These are phyloP conservation scores for Enteromius thamalakanensis DNA, from an alignment of 2,797 vertebrate species.

Conservation along the genomic window DNA sequence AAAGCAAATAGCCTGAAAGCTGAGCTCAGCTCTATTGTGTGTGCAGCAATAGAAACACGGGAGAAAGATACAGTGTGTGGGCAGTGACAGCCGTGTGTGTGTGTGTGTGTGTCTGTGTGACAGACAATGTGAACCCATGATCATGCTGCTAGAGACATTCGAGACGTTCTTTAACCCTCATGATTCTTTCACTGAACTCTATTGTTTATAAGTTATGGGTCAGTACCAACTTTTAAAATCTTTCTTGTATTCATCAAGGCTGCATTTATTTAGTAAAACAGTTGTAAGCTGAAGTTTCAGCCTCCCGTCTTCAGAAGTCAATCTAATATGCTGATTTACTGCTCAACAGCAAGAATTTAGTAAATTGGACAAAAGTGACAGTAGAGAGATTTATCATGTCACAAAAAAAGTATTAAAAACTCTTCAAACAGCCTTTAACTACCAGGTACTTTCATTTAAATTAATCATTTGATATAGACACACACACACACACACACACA, in stretches of 20 bases:
- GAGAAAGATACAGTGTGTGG: neutral
- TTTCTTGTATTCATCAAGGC: neutral
- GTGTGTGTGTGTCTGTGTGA: neutral
- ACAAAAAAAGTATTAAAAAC: neutral
- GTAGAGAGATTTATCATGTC: neutral
- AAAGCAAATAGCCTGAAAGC: conserved; percentile 14
- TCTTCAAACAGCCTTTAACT: neutral
- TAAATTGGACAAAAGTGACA: neutral
- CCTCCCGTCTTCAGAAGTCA: neutral
- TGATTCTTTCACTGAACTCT: neutral
- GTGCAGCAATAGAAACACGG: neutral
- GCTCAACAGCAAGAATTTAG: neutral
- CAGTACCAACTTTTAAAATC: neutral
- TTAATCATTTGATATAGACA: neutral
- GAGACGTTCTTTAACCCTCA: neutral
- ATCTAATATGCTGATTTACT: neutral
- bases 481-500: too few species aligned
- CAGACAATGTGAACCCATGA: neutral
- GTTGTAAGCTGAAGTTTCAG: neutral
- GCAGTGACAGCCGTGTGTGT: neutral
- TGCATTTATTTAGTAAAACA: neutral
- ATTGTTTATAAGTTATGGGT: neutral
- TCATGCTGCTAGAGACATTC: neutral
- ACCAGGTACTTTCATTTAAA: neutral
- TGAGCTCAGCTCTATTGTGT: conserved; percentile 31